A percentile compares a stretch with the other conserved stretches of the same genome.
Evolutionary conservation across 2,797 vertebrate genomes (phyloP).

Genomic region (Gymnoscopelus microlampas): DNA sequence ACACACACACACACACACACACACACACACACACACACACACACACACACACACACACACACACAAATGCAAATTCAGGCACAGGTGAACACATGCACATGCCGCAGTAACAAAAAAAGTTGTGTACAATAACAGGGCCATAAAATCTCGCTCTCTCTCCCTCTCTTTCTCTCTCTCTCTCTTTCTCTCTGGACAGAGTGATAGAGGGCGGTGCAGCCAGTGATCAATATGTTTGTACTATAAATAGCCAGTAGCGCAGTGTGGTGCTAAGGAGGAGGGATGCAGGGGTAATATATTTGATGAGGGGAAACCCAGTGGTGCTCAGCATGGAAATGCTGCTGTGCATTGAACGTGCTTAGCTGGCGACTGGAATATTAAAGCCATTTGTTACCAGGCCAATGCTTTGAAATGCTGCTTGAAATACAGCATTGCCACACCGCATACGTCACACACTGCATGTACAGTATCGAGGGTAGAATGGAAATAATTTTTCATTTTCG

Average conservation of each 20-base stretch:
- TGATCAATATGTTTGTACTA: constrained; percentile 86
- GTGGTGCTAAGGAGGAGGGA: constrained; percentile 73
- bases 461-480: constrained; percentile 10
- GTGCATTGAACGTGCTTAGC: constrained; percentile 54
- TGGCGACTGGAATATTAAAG: constrained; percentile 26
- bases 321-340: constrained; percentile 66
- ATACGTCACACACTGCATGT: constrained; percentile 1
- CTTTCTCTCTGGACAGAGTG: constrained; percentile 62
- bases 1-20: not conserved
- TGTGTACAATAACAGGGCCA: too few relatives aligned
- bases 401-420: constrained; percentile 32
- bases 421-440: not conserved
- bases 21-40: constrained; percentile 1
- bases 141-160: not conserved
- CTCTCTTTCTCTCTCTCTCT: constrained; percentile 11
- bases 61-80: too few relatives aligned
- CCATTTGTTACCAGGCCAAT: constrained; percentile 54
- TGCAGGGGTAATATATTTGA: constrained; percentile 80
- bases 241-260: constrained; percentile 80
- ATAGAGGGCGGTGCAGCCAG: constrained; percentile 76
- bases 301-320: constrained; percentile 59
- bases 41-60: not conserved
- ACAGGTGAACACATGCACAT: too few relatives aligned
- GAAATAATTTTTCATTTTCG: not conserved
- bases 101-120: too few relatives aligned